Evolutionary conservation across 2,797 vertebrate species (phyloP).

Genomic region (Notoglanidium macrostoma): DNA sequence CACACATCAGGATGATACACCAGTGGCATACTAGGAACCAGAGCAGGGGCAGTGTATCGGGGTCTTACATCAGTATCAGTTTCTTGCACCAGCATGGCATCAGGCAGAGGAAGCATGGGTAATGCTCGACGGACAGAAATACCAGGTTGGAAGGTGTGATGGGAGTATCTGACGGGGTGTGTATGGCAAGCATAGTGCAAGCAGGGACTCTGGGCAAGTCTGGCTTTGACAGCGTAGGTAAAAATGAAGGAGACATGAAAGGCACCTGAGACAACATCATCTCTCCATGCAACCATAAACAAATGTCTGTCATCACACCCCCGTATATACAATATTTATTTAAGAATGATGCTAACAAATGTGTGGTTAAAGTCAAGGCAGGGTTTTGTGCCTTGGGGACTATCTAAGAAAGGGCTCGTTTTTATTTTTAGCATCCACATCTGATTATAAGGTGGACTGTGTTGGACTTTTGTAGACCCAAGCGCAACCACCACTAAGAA

Average conservation of each 20-base stretch:
- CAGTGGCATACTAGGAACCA: not conserved
- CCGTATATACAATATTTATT: not conserved
- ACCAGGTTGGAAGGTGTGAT: not conserved
- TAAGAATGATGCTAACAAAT: not conserved
- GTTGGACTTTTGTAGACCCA: not conserved
- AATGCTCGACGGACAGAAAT: not conserved
- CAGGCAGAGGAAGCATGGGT: not conserved
- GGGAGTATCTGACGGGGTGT: not conserved
- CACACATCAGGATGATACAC: not conserved
- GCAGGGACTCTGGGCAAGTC: not conserved
- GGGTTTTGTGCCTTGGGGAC: not conserved
- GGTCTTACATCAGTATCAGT: not conserved
- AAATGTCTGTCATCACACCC: not conserved
- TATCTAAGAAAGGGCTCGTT: not conserved
- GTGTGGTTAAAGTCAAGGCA: not conserved
- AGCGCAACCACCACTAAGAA: not conserved
- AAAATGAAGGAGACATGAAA: not conserved
- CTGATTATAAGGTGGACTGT: not conserved
- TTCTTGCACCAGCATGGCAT: slow-evolving; percentile 19
- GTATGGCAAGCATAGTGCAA: not conserved
- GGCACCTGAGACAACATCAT: not conserved
- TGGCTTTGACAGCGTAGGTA: not conserved
- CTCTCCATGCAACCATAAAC: not conserved
- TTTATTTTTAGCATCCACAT: not conserved
- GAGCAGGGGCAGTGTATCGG: not conserved